Evolutionary conservation across 2,888 invertebrate species (phyloP).

Genomic region (Thymelicus acteon): DNA sequence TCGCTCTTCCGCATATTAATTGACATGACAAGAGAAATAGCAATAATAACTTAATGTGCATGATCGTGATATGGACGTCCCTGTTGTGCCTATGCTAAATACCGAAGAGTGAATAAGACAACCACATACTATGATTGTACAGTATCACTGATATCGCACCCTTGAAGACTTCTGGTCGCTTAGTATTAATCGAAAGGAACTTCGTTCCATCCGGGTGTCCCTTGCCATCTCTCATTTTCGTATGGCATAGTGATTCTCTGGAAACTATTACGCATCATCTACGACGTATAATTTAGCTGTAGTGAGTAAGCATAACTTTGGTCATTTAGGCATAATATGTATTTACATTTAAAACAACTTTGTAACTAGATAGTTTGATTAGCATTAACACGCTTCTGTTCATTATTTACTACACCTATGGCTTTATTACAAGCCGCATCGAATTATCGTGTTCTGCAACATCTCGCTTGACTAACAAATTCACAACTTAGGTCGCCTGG

Average conservation of each 20-base stretch:
- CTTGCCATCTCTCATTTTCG: no score
- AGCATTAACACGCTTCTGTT: conserved; percentile 40
- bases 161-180: no score
- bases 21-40: no score
- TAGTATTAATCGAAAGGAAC: no score
- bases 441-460: conserved; percentile 48
- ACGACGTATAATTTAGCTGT: background rate
- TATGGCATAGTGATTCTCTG: background rate
- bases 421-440: conserved; percentile 45
- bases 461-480: conserved; percentile 51
- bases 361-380: conserved; percentile 34
- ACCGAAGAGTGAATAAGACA: no score
- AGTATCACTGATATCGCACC: no score
- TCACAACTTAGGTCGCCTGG: conserved; percentile 44
- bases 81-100: no score
- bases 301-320: background rate
- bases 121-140: no score
- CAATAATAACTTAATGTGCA: no score
- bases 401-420: conserved; percentile 45
- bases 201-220: no score
- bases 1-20: no score
- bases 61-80: no score
- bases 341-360: conserved; percentile 30
- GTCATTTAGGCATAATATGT: conserved; percentile 23
- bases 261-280: conserved; percentile 2